Evolutionary conservation across 2,888 invertebrate species (phyloP).

Genomic region (Lycaena phlaeas): DNA sequence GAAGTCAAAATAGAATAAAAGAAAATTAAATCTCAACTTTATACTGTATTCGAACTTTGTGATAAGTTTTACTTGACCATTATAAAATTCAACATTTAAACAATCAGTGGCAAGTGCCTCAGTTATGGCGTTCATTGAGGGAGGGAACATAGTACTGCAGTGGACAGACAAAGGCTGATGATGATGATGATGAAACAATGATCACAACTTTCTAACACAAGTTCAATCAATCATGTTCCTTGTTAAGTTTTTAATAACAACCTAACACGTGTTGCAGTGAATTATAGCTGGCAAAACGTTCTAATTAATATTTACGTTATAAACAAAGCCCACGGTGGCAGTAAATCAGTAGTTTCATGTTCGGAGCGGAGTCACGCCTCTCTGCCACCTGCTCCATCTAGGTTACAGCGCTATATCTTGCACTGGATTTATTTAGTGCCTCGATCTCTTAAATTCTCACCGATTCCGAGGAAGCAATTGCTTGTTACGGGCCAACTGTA

Average conservation of each 20-base stretch:
- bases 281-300: neutral
- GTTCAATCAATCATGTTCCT: neutral
- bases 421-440: slow-evolving; percentile 9
- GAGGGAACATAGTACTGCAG: no score
- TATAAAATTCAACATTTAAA: no score
- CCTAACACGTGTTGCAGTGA: slow-evolving; percentile 10
- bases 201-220: neutral
- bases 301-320: slow-evolving; percentile 24
- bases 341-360: slow-evolving; percentile 22
- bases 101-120: no score
- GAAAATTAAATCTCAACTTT: no score
- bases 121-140: no score
- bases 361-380: slow-evolving; percentile 18
- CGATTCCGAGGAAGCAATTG: slow-evolving; percentile 2
- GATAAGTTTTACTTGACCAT: no score
- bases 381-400: slow-evolving; percentile 20
- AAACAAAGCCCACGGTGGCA: slow-evolving; percentile 16
- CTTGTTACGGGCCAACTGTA: neutral
- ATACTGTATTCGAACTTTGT: no score
- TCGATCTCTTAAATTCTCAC: neutral
- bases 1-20: no score
- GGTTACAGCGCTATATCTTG: slow-evolving; percentile 9
- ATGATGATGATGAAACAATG: neutral
- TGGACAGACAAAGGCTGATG: no score
- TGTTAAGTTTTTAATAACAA: neutral